phyloP scores from a whole-genome alignment of 2,888 invertebrate genomes.

The Diaphora mendica region DNA sequence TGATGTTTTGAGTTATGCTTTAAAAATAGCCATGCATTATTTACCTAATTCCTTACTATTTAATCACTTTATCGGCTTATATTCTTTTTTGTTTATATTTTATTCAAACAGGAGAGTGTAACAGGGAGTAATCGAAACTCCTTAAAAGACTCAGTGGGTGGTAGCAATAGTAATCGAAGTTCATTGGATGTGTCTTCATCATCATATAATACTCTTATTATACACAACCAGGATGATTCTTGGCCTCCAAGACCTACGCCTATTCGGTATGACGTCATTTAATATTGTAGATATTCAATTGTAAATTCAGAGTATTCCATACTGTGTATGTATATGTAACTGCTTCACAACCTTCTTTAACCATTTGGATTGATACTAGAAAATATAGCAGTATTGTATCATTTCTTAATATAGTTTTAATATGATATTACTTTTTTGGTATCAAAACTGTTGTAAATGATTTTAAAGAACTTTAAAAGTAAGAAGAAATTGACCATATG shows the following conservation, averaged over 20 bases:
- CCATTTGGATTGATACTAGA: neutral
- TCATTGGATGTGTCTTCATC: constrained; percentile 91
- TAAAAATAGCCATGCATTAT: neutral
- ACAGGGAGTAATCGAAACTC: constrained; percentile 88
- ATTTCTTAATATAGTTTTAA: too few species aligned
- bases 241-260: constrained; percentile 88
- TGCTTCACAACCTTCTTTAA: neutral
- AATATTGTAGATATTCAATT: neutral
- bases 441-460: neutral
- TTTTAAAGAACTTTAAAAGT: neutral
- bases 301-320: neutral
- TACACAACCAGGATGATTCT: constrained; percentile 91
- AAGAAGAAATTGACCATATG: neutral
- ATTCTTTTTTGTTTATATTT: neutral
- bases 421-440: too few species aligned
- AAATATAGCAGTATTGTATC: too few species aligned
- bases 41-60: neutral
- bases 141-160: constrained; percentile 86
- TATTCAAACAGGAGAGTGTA: constrained; percentile 69
- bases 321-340: too few species aligned
- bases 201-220: constrained; percentile 94
- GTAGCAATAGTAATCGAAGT: constrained; percentile 87
- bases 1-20: too few species aligned
- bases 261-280: constrained; percentile 67
- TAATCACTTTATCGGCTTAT: neutral